Percentiles rank a stretch among this genome's conserved stretches.
phyloP scores from a whole-genome alignment of 2,113 vertebrate species.

The Chaetops frenatus region DNA sequence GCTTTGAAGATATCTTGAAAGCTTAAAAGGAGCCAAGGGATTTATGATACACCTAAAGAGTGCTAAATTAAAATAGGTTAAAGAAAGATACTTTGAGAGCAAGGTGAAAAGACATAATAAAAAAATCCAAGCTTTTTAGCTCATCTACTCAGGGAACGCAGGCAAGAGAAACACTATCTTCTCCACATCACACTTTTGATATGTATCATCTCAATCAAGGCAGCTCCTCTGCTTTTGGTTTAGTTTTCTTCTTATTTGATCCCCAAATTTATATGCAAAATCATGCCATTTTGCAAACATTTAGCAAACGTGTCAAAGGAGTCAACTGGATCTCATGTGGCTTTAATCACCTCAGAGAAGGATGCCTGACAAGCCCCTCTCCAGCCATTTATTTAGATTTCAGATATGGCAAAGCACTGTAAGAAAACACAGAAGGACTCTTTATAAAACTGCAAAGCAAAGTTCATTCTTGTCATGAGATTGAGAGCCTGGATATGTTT shows the following conservation, averaged over 20 bases:
- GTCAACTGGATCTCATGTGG: slow-evolving; percentile 2
- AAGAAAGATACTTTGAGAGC: not conserved
- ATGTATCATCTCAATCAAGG: not conserved
- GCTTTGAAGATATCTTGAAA: not conserved
- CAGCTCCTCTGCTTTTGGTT: not conserved
- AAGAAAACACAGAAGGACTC: slow-evolving; percentile 12
- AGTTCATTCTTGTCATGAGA: not conserved
- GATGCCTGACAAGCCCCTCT: not conserved
- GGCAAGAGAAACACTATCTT: not conserved
- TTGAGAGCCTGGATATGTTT: not conserved
- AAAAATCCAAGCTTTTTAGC: not conserved
- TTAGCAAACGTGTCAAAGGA: not conserved
- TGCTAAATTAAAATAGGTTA: not conserved
- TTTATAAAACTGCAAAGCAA: not conserved
- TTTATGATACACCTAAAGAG: not conserved
- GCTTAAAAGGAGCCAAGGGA: not conserved
- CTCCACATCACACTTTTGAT: not conserved
- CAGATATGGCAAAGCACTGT: not conserved
- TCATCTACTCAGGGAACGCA: not conserved
- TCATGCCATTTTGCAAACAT: not conserved
- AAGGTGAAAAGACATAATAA: not conserved
- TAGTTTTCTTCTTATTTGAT: not conserved
- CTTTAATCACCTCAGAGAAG: not conserved
- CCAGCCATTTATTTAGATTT: not conserved
- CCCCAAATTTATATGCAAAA: not conserved